phyloP scores from a whole-genome alignment of 2,113 vertebrate species.

The Odobenus rosmarus region DNA sequence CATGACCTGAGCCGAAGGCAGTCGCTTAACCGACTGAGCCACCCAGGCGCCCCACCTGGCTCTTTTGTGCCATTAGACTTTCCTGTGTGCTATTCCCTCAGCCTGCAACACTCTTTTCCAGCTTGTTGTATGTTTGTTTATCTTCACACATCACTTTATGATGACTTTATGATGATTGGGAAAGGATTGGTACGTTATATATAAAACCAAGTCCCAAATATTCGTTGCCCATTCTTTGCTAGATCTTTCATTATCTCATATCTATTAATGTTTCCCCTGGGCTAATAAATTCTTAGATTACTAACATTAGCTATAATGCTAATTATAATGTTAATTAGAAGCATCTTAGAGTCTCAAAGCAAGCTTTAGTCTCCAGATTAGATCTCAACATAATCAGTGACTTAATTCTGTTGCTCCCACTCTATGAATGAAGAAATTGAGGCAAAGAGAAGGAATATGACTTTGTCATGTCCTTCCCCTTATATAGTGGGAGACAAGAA shows the following conservation, averaged over 20 bases:
- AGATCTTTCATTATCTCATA: not conserved
- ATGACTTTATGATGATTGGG: not conserved
- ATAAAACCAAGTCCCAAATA: not conserved
- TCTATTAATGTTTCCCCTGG: not conserved
- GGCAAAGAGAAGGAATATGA: not conserved
- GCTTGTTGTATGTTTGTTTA: not conserved
- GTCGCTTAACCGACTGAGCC: no score
- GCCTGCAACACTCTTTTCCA: not conserved
- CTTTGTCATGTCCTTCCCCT: not conserved
- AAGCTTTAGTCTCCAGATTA: not conserved
- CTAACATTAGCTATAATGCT: not conserved
- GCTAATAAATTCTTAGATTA: constrained; percentile 24
- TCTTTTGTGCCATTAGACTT: not conserved
- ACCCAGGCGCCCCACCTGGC: no score
- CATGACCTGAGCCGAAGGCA: no score
- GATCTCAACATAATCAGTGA: not conserved
- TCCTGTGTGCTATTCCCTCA: not conserved
- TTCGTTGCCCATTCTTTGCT: constrained; percentile 28
- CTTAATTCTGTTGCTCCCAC: not conserved
- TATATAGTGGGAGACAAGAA: not conserved
- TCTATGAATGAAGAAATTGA: constrained; percentile 44
- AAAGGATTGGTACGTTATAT: not conserved
- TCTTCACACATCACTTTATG: not conserved
- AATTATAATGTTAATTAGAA: not conserved
- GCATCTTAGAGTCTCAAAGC: not conserved